Conservation (phyloP, 2,888 invertebrate genomes). For the Notodonta dromedarius region DNA sequence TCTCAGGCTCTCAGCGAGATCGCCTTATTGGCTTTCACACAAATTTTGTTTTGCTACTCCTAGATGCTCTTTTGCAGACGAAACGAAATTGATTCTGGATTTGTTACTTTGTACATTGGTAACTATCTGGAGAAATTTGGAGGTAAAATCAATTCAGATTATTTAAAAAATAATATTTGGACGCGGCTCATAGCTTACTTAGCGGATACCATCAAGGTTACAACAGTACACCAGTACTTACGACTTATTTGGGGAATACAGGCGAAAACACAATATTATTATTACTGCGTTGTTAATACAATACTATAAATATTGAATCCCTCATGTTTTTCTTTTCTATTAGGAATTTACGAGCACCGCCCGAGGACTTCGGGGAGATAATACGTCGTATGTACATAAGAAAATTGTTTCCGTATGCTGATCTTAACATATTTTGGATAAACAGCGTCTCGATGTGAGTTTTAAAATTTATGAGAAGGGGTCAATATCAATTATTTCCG, state of each 20-base stretch:
- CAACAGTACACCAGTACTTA: too few species aligned
- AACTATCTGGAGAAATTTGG: too few species aligned
- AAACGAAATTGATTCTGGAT: slow-evolving; percentile 23
- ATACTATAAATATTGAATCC: slow-evolving; percentile 34
- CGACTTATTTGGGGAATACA: too few species aligned
- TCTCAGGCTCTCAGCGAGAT: slow-evolving; percentile 52
- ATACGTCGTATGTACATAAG: slow-evolving; percentile 34
- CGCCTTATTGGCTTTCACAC: slow-evolving; percentile 51
- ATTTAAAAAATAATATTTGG: too few species aligned
- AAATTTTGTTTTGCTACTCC: slow-evolving; percentile 50
- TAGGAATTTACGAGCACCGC: slow-evolving; percentile 39
- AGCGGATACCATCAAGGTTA: too few species aligned
- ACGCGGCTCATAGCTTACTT: too few species aligned
- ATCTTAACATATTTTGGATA: slow-evolving; percentile 15
- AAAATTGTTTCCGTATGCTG: slow-evolving; percentile 33
- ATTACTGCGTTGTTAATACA: slow-evolving; percentile 15
- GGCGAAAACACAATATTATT: neutral
- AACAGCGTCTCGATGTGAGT: neutral
- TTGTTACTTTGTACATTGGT: slow-evolving; percentile 7
- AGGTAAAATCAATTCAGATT: too few species aligned
- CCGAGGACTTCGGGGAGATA: slow-evolving; percentile 37
- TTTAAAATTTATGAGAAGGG: neutral
- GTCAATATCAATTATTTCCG: too few species aligned
- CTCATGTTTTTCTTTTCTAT: slow-evolving; percentile 35
- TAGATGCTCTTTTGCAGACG: slow-evolving; percentile 13